Percentiles rank a stretch among this genome's conserved stretches.
phyloP scores from a whole-genome alignment of 2,888 invertebrate species.

The Cryptocephalus primarius region DNA sequence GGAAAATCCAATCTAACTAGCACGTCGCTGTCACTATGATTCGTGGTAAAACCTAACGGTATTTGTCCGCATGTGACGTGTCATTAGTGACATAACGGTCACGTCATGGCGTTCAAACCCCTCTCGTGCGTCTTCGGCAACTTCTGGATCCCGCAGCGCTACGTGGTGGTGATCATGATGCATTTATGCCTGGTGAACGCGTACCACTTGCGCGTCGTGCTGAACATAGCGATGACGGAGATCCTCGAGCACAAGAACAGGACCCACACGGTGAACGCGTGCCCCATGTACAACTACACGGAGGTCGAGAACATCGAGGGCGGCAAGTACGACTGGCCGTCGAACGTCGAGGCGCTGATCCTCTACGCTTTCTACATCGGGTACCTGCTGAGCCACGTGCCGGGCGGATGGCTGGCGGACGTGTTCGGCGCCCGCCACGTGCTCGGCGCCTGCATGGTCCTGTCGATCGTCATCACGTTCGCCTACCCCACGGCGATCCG shows the following conservation, averaged over 20 bases:
- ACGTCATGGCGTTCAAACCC: constrained; percentile 9
- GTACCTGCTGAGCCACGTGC: constrained; percentile 70
- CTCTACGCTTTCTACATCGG: constrained; percentile 78
- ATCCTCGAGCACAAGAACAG: constrained; percentile 22
- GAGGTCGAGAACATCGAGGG: constrained; percentile 3
- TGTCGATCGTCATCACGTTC: constrained; percentile 67
- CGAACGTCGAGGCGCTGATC: constrained; percentile 60
- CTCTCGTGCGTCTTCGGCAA: constrained; percentile 12
- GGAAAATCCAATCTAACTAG: too few species aligned
- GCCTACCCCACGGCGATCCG: constrained; percentile 48
- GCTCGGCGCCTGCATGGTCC: constrained; percentile 64
- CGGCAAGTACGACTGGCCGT: constrained; percentile 48
- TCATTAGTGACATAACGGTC: neutral
- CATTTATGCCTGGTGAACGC: constrained; percentile 31
- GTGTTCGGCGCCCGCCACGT: constrained; percentile 77
- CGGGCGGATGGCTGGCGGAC: constrained; percentile 69
- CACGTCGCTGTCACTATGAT: too few species aligned
- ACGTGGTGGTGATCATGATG: constrained; percentile 45
- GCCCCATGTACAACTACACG: constrained; percentile 5
- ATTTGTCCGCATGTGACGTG: too few species aligned
- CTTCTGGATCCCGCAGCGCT: constrained; percentile 30
- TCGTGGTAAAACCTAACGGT: too few species aligned
- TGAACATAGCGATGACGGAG: constrained; percentile 34
- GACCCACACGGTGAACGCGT: constrained; percentile 4
- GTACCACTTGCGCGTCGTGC: constrained; percentile 29